These are phyloP conservation scores for Chondrosia reniformis DNA, from an alignment of 37 sponge, comb jelly and placozoan genomes.

Conservation along the genomic window DNA sequence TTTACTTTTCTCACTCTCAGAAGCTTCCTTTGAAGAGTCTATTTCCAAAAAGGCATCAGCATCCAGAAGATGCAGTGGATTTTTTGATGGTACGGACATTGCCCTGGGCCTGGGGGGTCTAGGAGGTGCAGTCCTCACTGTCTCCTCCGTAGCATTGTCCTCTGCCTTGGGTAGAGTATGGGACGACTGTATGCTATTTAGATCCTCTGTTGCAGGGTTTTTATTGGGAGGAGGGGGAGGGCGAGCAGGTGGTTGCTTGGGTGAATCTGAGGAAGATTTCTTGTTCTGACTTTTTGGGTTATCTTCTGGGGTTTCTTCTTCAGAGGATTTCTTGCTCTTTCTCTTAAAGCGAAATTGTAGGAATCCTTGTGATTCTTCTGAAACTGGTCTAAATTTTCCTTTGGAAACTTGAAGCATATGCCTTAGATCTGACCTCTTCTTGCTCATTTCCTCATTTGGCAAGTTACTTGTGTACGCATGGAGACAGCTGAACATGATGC, in stretches of 20 bases:
- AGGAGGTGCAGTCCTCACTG: no score
- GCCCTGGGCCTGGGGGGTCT: no score
- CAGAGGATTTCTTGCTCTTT: neutral
- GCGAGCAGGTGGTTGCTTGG: neutral
- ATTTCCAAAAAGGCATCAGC: no score
- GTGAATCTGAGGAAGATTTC: neutral
- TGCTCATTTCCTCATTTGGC: conserved; percentile 23
- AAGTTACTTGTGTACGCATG: conserved; percentile 52
- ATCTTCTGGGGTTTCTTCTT: neutral
- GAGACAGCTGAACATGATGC: conserved; percentile 78
- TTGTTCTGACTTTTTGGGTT: neutral
- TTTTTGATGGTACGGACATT: no score
- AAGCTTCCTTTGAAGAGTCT: no score
- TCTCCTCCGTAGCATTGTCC: no score
- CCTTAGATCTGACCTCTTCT: conserved; percentile 24
- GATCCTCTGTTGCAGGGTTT: no score
- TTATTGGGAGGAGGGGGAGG: conserved; percentile 16
- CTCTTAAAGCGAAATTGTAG: neutral
- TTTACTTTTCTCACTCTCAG: no score
- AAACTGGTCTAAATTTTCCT: neutral
- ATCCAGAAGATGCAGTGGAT: no score
- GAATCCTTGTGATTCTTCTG: neutral
- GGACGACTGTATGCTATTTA: no score
- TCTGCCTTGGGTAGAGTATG: no score
- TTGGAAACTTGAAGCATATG: conserved; percentile 18